A percentile compares a stretch with the other conserved stretches of the same genome.
Conservation (phyloP, 2,113 vertebrate genomes). For the Antigone vipio region DNA sequence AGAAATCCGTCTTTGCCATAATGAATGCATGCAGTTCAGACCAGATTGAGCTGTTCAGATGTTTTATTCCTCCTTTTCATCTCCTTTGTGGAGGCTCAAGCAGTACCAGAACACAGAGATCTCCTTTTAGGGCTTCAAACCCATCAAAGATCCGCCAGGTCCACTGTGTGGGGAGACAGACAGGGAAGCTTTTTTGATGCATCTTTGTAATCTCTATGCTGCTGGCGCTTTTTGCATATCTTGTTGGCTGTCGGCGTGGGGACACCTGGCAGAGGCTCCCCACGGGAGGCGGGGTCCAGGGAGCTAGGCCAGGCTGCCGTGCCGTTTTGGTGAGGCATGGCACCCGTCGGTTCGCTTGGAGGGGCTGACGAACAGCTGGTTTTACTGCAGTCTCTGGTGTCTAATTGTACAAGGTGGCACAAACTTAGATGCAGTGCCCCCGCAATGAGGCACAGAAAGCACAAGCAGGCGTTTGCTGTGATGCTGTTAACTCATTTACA, state of each 20-base stretch:
- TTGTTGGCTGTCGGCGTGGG: not conserved
- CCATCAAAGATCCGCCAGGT: not conserved
- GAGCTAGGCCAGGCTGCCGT: not conserved
- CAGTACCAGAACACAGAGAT: not conserved
- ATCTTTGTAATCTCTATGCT: not conserved
- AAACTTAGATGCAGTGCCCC: not conserved
- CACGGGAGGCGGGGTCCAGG: not conserved
- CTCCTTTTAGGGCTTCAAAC: conserved; percentile 11
- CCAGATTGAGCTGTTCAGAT: conserved; percentile 21
- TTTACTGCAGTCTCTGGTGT: not conserved
- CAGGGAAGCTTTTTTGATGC: conserved; percentile 1
- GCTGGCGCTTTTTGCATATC: not conserved
- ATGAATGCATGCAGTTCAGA: not conserved
- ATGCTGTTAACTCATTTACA: not conserved
- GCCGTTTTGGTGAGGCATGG: not conserved
- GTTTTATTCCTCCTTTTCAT: conserved; percentile 31
- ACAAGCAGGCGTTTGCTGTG: not conserved
- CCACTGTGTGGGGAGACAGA: not conserved
- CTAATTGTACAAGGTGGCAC: not conserved
- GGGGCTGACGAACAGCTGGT: not conserved
- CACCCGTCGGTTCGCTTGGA: accelerated
- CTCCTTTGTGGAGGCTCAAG: not conserved
- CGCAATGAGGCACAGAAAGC: not conserved
- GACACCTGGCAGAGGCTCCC: not conserved
- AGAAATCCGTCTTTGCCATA: not conserved